Percentiles rank a stretch among this genome's conserved stretches.
phyloP scores from a whole-genome alignment of 2,797 vertebrate genomes.

The Oryzias sinensis region DNA sequence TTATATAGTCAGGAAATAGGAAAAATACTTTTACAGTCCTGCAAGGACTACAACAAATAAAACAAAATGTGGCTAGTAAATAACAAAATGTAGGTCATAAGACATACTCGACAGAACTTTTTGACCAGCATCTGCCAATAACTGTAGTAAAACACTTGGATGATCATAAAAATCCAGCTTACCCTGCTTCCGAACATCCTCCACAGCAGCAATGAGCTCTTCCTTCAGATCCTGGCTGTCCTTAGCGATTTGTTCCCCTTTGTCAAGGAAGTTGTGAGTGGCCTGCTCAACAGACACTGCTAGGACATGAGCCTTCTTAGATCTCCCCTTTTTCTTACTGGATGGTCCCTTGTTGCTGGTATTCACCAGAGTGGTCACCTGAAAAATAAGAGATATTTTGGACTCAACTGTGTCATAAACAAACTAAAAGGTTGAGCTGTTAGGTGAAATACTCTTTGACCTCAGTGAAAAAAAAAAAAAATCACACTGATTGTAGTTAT shows the following conservation, averaged over 20 bases:
- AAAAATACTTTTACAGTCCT: no score
- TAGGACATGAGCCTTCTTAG: slow-evolving; percentile 97
- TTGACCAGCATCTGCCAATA: not conserved
- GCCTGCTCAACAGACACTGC: slow-evolving; percentile 98
- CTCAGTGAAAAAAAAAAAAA: no score
- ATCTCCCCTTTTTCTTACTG: slow-evolving; percentile 97
- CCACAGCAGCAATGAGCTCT: slow-evolving; percentile 92
- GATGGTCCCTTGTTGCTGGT: slow-evolving; percentile 98
- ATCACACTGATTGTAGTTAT: no score
- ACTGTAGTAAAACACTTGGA: not conserved
- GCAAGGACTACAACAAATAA: no score
- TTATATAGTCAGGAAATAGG: no score
- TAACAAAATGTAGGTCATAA: not conserved
- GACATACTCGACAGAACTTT: not conserved
- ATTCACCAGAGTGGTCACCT: slow-evolving; percentile 98
- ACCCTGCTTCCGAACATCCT: slow-evolving; percentile 98
- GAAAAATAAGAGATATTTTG: slow-evolving; percentile 6
- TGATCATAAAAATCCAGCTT: not conserved
- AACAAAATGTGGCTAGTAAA: no score
- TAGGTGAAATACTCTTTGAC: no score
- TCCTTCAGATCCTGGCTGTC: slow-evolving; percentile 98
- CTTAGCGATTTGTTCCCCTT: slow-evolving; percentile 97
- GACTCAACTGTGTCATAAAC: not conserved
- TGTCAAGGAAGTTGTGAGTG: slow-evolving; percentile 97
- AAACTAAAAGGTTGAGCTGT: not conserved